Base-by-base conservation (phyloP, 1,140 invertebrate species). In the Atta cephalotes region DNA sequence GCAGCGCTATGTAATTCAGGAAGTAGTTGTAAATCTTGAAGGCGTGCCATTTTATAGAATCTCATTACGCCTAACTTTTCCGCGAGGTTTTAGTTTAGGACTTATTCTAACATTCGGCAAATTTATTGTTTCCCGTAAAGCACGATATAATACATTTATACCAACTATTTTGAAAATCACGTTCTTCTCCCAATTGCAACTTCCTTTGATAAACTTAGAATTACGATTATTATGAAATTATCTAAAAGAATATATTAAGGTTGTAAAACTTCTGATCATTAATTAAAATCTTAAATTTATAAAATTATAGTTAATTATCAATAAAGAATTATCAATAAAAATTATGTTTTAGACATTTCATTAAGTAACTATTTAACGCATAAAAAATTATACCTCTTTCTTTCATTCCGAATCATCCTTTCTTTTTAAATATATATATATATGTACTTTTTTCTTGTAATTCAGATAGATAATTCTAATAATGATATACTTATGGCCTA, bases 21-120 rank as follows among this genome's bases (percentile, higher is more conserved):
- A 76, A 62, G 39, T 74, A 62, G 35, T 84, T 76, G 28, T 49
- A 62, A 76, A 84, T 76, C 80, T 84, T 28, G 56, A 51, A 62
- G 58, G 70, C 39, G 25, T 84, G 14, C 39, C 39, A 84, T 74
- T 84, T 76, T 76, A 31, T 35, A 84, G 28, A 84, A 74, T n/a
- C 25, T 62, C 56, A 60, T 74, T 76, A 74, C 31, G 56, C 28
- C 25, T 45, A 84, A 84, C 56, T 74, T 84, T 84, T 84, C 25
- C 16, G 18, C 14, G 9, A 39, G n/a, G 14, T 62, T 80, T 31
- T 49, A 18, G 4, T 68, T 45, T 74, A 14, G 3, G 56, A 72
- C 14, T 12, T 12, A 28, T 60, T 21, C 56, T 31, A 49, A 6
- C 2, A 35, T 28, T 56, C 62, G 63, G 1, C 28, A 28, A 35